Evolutionary conservation across 1,140 invertebrate genomes (phyloP).

Genomic region (Atta colombica): DNA sequence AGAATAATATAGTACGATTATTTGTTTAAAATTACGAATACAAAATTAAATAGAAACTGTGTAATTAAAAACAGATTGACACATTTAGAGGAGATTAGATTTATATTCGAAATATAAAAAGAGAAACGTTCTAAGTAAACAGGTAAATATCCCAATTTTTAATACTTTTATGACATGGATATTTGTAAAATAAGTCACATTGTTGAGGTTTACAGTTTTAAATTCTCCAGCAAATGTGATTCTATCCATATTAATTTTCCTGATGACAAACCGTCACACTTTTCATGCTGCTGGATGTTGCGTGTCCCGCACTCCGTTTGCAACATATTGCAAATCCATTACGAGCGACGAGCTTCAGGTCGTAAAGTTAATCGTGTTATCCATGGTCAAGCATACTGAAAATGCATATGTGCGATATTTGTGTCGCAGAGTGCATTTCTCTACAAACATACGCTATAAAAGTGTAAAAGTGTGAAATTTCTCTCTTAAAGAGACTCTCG

Average conservation of each 20-base stretch:
- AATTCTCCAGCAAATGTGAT: slow-evolving; percentile 57
- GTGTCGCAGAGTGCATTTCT: slow-evolving; percentile 72
- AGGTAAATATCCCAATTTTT: not conserved
- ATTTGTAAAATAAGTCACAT: not conserved
- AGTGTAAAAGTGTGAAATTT: slow-evolving; percentile 74
- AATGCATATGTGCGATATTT: slow-evolving; percentile 68
- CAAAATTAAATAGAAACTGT: not conserved
- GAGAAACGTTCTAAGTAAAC: not conserved
- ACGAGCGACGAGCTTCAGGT: slow-evolving; percentile 70
- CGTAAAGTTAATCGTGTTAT: slow-evolving; percentile 77
- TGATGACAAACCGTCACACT: slow-evolving; percentile 68
- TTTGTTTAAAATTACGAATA: not conserved
- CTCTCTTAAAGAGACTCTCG: slow-evolving; percentile 61
- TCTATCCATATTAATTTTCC: slow-evolving; percentile 71
- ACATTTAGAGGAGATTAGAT: not conserved
- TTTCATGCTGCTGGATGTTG: slow-evolving; percentile 36
- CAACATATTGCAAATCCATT: slow-evolving; percentile 78
- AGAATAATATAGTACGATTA: not conserved
- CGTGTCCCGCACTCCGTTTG: slow-evolving; percentile 48
- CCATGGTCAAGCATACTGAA: slow-evolving; percentile 73
- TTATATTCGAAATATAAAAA: not conserved
- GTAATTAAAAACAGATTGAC: not conserved
- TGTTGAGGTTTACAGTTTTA: not conserved
- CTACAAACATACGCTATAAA: slow-evolving; percentile 70
- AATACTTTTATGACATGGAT: not conserved